Base-by-base conservation (phyloP, 2,113 vertebrate species). In the Hystrix brachyura region DNA sequence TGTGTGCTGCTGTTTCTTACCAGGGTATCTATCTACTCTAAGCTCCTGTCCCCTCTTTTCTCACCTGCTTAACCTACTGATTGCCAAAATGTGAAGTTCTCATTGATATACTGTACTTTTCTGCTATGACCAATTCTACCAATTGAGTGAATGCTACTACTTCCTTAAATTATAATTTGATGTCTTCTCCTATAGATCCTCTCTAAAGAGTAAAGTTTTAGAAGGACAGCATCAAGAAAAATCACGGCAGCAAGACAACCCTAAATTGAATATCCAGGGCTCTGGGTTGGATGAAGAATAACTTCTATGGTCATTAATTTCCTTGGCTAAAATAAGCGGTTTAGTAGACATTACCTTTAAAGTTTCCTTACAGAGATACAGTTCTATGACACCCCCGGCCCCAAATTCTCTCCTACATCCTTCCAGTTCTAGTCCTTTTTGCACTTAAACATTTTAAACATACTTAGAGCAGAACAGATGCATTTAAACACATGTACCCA, bases 381-480 rank as follows among this genome's bases (percentile, higher is more conserved):
- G 62, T 91, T 76, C 51, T 48, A 27, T 4, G 13, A 57, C 10
- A 88, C 69, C 59, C 32, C 15, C 29, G 38, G 38, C 29, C n/a
- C 19, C 19, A 48, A 64, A 69, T 48, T 78, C 2, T 27, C 64
- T 11, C 32, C 7, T 60, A 48, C 27, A 32, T 91, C 51, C 25
- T 93, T 90, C 34, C 21, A 92, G 43, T 69, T 67, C 74, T 81
- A 72, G 69, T 84, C 65, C 23, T 86, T 93, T 27, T 78, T 69
- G n/a, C 12, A 84, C 25, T 43, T 89, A 82, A 78, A 65, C 32
- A 94, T 88, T 79, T 92, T 72, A 62, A 94, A 96, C 51, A 93
- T 69, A 85, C 67, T 76, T 48, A 57, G 80, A 95, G 38, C 34
- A 94, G 74, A 95, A 84, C 46, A 97, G 79, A 95, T 81, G 65